Conservation (phyloP, 2,888 invertebrate genomes). For the Acholoe squamosa region DNA sequence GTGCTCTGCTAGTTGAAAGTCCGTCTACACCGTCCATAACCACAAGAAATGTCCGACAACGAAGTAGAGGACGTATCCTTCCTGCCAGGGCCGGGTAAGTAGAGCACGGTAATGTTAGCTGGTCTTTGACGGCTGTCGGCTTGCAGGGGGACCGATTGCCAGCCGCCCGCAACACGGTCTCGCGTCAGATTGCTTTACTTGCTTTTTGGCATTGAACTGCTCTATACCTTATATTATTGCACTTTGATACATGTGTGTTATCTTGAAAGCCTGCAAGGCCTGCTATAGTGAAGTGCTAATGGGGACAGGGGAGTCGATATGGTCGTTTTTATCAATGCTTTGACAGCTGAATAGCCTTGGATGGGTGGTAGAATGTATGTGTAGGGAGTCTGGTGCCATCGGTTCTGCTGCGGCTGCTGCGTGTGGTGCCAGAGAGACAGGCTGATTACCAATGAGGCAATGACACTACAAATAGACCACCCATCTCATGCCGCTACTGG, state of each 20-base stretch:
- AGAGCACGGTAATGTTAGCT: neutral
- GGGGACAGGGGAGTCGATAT: neutral
- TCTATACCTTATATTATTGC: neutral
- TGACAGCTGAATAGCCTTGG: neutral
- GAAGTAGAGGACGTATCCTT: slow-evolving; percentile 64
- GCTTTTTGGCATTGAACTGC: neutral
- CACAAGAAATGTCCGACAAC: slow-evolving; percentile 59
- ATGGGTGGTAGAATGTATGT: neutral
- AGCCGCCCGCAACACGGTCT: neutral
- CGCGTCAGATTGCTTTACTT: neutral
- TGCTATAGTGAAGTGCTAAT: neutral
- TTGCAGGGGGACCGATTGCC: neutral
- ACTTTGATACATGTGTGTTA: neutral
- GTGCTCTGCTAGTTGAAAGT: neutral
- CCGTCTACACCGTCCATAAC: neutral
- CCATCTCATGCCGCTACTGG: neutral
- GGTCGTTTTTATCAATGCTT: neutral
- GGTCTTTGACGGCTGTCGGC: slow-evolving; percentile 7
- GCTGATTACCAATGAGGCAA: neutral
- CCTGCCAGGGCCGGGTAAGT: slow-evolving; percentile 63
- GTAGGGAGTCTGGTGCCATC: neutral
- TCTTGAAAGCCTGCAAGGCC: neutral
- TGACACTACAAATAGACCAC: neutral
- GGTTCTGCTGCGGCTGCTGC: neutral
- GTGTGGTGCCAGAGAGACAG: neutral